Conservation (phyloP, 2,113 vertebrate species). For the Corythornis vintsioides region DNA sequence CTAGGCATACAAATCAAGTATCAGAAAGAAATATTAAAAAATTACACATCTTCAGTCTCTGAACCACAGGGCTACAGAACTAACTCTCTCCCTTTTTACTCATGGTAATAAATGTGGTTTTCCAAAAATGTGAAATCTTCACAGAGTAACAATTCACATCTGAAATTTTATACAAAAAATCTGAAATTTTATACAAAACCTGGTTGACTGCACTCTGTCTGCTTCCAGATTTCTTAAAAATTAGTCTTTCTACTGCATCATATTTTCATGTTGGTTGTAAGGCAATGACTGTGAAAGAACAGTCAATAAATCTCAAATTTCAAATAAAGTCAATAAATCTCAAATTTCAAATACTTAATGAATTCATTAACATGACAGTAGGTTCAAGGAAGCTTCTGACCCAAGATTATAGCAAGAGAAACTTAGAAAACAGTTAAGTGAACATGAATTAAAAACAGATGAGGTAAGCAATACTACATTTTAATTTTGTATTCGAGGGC, state of each 20-base stretch:
- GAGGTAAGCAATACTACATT: neutral
- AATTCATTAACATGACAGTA: neutral
- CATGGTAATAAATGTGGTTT: slow-evolving; percentile 7
- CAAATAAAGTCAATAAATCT: neutral
- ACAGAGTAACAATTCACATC: neutral
- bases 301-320: neutral
- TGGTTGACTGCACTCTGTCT: neutral
- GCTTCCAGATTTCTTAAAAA: neutral
- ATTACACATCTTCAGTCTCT: slow-evolving; percentile 10
- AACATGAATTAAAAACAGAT: neutral
- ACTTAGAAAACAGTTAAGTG: neutral
- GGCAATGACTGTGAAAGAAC: neutral
- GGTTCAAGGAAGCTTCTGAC: neutral
- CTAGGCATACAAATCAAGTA: slow-evolving; percentile 51
- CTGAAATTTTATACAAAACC: neutral
- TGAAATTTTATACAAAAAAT: neutral
- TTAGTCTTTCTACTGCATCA: neutral
- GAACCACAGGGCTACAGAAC: neutral
- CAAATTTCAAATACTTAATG: neutral
- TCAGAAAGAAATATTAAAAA: slow-evolving; percentile 48
- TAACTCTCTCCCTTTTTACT: neutral
- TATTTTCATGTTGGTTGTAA: neutral
- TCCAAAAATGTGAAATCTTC: slow-evolving; percentile 35
- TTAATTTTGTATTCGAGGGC: neutral
- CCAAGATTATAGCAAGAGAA: neutral